phyloP scores from a whole-genome alignment of 2,797 vertebrate species.

The Clamator glandarius region DNA sequence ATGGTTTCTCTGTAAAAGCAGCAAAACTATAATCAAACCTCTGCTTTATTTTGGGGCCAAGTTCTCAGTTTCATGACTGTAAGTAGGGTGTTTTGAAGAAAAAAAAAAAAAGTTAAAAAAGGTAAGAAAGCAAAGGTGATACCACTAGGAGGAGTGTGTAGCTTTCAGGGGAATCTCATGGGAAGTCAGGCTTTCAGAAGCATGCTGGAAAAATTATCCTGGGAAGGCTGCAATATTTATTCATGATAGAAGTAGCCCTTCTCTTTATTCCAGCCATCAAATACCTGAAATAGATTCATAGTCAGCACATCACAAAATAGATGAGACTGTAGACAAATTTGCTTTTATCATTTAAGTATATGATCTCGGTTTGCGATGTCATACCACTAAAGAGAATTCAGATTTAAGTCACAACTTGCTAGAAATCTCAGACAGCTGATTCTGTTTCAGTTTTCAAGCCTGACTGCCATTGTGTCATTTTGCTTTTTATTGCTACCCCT shows the following conservation, averaged over 20 bases:
- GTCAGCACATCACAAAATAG: neutral
- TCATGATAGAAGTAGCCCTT: neutral
- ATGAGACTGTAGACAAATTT: slow-evolving; percentile 10
- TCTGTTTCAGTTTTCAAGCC: neutral
- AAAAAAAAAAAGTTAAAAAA: neutral
- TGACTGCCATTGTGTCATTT: neutral
- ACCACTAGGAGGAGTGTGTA: neutral
- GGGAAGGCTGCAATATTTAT: neutral
- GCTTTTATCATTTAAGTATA: slow-evolving; percentile 24
- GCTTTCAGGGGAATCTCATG: neutral
- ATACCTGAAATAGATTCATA: slow-evolving; percentile 5
- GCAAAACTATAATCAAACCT: neutral
- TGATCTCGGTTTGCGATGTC: neutral
- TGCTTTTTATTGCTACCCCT: neutral
- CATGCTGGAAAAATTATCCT: neutral
- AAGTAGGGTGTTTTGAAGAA: neutral
- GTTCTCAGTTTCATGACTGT: neutral
- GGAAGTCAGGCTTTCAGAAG: neutral
- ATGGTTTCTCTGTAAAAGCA: neutral
- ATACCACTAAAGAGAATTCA: neutral
- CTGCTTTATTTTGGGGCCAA: neutral
- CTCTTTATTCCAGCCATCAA: slow-evolving; percentile 13
- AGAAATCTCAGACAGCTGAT: neutral
- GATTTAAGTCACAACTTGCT: slow-evolving; percentile 9
- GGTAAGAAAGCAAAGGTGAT: neutral